Evolutionary conservation across 2,113 vertebrate species (phyloP), one percentile per base, ranked within the genome.

Genomic region (Trematomus loennbergii): DNA sequence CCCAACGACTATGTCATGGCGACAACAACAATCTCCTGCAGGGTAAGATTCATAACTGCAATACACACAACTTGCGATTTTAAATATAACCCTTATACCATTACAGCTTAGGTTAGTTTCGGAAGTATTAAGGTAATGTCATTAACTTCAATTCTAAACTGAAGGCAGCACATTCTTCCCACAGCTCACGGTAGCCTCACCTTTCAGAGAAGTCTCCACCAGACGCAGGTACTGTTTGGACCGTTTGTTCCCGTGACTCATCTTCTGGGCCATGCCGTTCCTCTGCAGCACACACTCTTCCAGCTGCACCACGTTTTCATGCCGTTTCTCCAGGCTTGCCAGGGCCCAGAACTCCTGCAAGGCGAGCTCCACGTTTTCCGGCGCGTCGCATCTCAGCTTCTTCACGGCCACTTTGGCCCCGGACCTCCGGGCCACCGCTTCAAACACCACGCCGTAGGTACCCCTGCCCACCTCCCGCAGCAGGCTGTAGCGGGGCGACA

Each of bases 181-280:
- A n/a, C 52, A 12, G 61, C 50, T n/a, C 49, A 40, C 22, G 4
- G 36, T 40, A 40, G 48, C 5, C 60, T 33, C 10, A 66, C 97
- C 97, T 95, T 99, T 99, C 3, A 99, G 94, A 0, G 97, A 98
- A 1, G 97, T 98, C 95, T 99, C 97, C 81, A 99, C 97, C 90
- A 98, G 95, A n/a, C 96, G 95, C 87, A 98, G 94, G 94, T 98
- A 98, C 71, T 97, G 96, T 86, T 95, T 95, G 22, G 96, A 96
- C 85, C 89, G 94, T 87, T 96, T 97, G 92, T 96, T 96, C n/a
- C 97, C 97, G 78, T 97, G 97, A 81, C 96, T 97, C 96, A 99
- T 97, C 69, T 95, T 97, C 94, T 98, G 97, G 49, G 96, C 97
- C 89, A 97, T 88, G 53, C 96, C 96, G 89, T 96, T 96, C 83